Conservation (phyloP, 1,140 invertebrate genomes). For the Parapsyche elsis region DNA sequence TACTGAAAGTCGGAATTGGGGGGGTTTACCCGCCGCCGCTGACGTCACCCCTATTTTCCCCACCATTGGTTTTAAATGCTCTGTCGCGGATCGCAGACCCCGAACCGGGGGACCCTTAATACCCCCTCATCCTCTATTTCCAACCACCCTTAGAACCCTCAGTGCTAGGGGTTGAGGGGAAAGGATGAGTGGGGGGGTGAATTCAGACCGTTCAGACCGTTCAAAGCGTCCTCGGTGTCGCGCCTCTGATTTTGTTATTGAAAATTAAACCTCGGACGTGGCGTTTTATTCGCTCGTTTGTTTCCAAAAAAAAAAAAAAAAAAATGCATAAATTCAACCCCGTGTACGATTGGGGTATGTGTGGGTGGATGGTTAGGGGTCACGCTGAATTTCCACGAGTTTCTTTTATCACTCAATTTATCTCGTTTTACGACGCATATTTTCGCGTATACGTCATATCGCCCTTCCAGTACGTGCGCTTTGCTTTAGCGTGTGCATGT, state of each 20-base stretch:
- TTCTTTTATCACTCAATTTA: conserved; percentile 49
- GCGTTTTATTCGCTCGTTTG: conserved; percentile 4
- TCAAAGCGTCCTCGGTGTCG: neutral
- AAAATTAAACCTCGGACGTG: conserved; percentile 31
- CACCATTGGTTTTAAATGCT: conserved; percentile 48
- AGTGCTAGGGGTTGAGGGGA: no score
- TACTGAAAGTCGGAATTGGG: neutral
- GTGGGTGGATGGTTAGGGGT: conserved; percentile 6
- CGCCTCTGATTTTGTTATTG: conserved; percentile 34
- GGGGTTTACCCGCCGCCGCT: conserved; percentile 25
- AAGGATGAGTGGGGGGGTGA: neutral
- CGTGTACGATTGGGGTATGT: neutral
- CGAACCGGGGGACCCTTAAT: conserved; percentile 30
- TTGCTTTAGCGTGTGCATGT: no score
- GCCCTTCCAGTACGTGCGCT: no score
- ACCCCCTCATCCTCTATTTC: neutral
- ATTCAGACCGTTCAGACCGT: neutral
- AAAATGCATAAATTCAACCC: conserved; percentile 16
- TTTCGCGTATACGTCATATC: conserved; percentile 27
- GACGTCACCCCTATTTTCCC: conserved; percentile 46
- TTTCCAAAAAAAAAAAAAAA: no score
- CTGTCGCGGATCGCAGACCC: conserved; percentile 44
- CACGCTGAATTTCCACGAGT: conserved; percentile 32
- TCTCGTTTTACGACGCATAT: conserved; percentile 39
- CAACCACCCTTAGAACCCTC: neutral